Evolutionary conservation across 1,140 invertebrate species (phyloP).

Genomic region (Zaprionus nigranus): DNA sequence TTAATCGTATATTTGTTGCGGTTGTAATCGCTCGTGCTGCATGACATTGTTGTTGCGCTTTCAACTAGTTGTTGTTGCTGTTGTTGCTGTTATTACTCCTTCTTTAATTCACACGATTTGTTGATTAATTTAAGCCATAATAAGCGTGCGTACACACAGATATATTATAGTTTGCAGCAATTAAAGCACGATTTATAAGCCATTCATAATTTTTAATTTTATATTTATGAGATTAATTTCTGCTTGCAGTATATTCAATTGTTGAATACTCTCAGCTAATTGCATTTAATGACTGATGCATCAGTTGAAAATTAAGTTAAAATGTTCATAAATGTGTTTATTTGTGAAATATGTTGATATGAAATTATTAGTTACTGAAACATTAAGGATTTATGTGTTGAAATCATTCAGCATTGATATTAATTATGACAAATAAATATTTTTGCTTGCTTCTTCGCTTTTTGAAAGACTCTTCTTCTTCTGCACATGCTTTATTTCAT

Average conservation of each 20-base stretch:
- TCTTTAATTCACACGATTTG: conserved; percentile 43
- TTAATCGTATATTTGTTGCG: conserved; percentile 28
- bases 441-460: too few species aligned
- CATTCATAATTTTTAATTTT: conserved; percentile 37
- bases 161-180: neutral
- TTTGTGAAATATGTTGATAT: neutral
- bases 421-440: neutral
- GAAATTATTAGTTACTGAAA: neutral
- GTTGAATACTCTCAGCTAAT: neutral
- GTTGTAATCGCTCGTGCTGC: conserved; percentile 8
- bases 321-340: neutral
- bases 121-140: conserved; percentile 34
- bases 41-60: conserved; percentile 8
- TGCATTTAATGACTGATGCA: neutral
- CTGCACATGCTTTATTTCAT: too few species aligned
- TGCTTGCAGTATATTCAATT: neutral
- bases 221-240: conserved; percentile 10
- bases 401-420: neutral
- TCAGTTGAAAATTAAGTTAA: neutral
- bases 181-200: conserved; percentile 1
- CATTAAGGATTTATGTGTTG: neutral
- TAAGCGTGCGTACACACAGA: neutral
- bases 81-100: neutral
- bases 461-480: too few species aligned
- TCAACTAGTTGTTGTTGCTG: neutral